Conservation (phyloP, 2,888 invertebrate species). For the Leucophenga maculata region DNA sequence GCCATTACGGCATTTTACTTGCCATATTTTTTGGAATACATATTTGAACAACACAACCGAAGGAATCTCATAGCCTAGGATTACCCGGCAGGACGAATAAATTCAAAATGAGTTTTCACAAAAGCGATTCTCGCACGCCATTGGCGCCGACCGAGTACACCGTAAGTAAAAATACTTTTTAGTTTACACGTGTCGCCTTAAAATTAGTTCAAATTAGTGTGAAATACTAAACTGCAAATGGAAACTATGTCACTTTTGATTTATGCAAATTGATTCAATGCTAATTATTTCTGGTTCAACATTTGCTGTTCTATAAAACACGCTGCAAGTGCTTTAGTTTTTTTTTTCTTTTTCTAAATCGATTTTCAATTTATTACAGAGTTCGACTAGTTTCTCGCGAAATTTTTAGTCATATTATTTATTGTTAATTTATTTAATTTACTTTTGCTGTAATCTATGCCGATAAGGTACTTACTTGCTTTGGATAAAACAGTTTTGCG, state of each 20-base stretch:
- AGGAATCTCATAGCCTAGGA: slow-evolving; percentile 29
- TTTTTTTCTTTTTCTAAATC: slow-evolving; percentile 28
- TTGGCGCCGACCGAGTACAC: slow-evolving; percentile 69
- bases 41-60: neutral
- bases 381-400: slow-evolving; percentile 33
- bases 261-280: neutral
- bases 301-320: neutral
- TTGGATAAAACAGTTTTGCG: no score
- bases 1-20: neutral
- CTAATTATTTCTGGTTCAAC: neutral
- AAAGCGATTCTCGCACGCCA: slow-evolving; percentile 71
- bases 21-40: no score
- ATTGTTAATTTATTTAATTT: no score
- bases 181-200: neutral
- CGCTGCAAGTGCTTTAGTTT: neutral
- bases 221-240: neutral
- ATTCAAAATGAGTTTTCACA: slow-evolving; percentile 71
- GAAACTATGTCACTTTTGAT: neutral
- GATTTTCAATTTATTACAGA: neutral
- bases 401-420: no score
- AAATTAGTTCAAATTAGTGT: neutral
- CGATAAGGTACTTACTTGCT: no score
- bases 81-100: neutral
- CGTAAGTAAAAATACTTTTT: slow-evolving; percentile 69
- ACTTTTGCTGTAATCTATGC: no score